Percentiles rank a stretch among this genome's conserved stretches.
phyloP scores from a whole-genome alignment of 2,888 invertebrate species.

The Choristoneura rosaceana region DNA sequence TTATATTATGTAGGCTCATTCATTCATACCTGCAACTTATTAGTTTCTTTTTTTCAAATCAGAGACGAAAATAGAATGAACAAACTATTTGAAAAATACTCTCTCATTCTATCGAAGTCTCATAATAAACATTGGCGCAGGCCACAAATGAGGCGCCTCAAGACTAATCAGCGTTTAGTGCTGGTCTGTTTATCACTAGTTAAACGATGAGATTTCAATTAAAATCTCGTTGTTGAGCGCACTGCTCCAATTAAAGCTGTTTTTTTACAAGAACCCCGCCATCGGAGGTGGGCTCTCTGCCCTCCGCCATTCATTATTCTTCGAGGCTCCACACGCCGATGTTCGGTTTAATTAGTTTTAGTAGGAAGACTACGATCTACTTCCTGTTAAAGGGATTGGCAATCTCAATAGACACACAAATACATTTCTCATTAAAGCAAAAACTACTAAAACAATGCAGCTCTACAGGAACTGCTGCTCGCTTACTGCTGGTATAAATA shows the following conservation, averaged over 20 bases:
- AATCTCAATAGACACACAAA: conserved; percentile 44
- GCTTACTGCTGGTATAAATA: neutral
- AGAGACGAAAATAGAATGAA: too few relatives aligned
- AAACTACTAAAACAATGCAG: neutral
- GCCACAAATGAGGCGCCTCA: neutral
- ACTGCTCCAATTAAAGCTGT: conserved; percentile 71
- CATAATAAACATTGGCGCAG: conserved; percentile 6
- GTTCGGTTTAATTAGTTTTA: conserved; percentile 80
- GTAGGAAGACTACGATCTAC: conserved; percentile 63
- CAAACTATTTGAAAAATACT: too few relatives aligned
- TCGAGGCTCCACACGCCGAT: conserved; percentile 70
- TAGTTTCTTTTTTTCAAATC: too few relatives aligned
- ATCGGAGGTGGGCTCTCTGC: conserved; percentile 51
- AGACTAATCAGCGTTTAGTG: conserved; percentile 19
- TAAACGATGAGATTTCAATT: conserved; percentile 62
- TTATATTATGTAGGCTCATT: too few relatives aligned
- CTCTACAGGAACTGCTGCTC: neutral
- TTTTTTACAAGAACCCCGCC: conserved; percentile 60
- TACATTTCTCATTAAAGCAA: neutral
- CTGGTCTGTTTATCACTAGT: conserved; percentile 33
- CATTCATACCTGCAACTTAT: too few relatives aligned
- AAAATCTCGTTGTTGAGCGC: conserved; percentile 60
- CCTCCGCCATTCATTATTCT: conserved; percentile 73
- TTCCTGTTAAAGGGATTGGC: conserved; percentile 58
- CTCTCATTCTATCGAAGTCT: neutral